Conservation (phyloP, 2,113 vertebrate genomes). For the Barnardius zonarius region DNA sequence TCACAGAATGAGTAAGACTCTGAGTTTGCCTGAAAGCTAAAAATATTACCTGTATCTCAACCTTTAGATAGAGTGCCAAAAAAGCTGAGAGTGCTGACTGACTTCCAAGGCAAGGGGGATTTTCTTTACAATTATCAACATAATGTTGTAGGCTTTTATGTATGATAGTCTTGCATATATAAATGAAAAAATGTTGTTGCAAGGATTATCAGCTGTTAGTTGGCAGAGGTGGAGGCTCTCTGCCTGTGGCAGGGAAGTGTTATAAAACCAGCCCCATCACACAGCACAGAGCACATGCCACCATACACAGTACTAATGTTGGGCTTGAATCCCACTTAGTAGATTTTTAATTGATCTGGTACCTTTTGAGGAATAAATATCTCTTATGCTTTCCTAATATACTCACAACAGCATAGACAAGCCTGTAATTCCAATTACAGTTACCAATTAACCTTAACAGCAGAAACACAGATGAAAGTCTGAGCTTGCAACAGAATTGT, state of each 20-base stretch:
- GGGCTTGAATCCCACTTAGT: background rate
- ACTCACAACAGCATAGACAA: background rate
- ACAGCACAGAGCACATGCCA: background rate
- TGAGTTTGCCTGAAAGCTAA: background rate
- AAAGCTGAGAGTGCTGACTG: background rate
- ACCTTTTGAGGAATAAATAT: background rate
- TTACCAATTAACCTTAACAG: background rate
- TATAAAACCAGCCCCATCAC: background rate
- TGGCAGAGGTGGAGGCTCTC: background rate
- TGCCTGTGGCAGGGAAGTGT: background rate
- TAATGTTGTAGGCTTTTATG: background rate
- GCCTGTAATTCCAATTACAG: background rate
- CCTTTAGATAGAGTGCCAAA: background rate
- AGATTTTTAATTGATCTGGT: background rate
- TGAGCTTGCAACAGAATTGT: background rate
- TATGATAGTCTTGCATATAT: background rate
- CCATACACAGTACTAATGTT: background rate
- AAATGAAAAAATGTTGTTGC: background rate
- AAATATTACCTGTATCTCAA: background rate
- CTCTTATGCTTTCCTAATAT: background rate
- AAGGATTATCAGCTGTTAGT: background rate
- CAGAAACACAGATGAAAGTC: background rate
- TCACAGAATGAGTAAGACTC: background rate
- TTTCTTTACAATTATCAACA: constrained; percentile 1
- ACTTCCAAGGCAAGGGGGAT: background rate